Evolutionary conservation across 1,140 invertebrate species (phyloP).

Genomic region (Drosophila punjabiensis): DNA sequence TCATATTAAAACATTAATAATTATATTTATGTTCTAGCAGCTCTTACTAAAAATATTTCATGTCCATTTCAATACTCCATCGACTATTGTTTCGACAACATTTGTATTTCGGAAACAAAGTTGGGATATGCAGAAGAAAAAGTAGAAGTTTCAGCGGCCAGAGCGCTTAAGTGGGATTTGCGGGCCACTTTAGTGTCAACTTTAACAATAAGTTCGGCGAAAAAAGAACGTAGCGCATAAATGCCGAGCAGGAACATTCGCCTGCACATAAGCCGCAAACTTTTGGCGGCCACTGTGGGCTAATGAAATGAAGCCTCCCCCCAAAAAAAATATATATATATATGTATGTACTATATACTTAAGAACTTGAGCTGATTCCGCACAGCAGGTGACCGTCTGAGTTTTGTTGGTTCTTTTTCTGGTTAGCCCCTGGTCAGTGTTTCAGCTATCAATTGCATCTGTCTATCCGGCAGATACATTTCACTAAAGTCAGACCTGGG

Average conservation of each 20-base stretch:
- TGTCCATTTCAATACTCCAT: neutral
- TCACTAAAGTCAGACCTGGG: conserved; percentile 66
- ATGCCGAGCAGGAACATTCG: conserved; percentile 34
- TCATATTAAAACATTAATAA: no score
- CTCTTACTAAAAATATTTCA: neutral
- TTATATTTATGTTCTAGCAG: no score
- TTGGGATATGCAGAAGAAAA: conserved; percentile 42
- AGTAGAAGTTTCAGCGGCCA: conserved; percentile 49
- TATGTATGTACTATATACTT: conserved; percentile 18
- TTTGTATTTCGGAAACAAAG: conserved; percentile 12
- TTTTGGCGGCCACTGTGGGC: conserved; percentile 67
- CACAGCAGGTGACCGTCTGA: conserved; percentile 71
- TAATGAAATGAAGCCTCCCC: conserved; percentile 69
- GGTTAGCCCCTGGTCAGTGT: conserved; percentile 25
- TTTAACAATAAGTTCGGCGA: conserved; percentile 77
- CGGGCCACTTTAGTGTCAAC: conserved; percentile 79
- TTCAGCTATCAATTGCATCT: conserved; percentile 49
- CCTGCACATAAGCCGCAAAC: conserved; percentile 42
- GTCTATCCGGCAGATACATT: conserved; percentile 67
- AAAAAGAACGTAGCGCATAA: conserved; percentile 23
- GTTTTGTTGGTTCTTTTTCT: conserved; percentile 32
- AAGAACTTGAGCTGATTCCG: conserved; percentile 64
- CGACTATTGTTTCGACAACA: conserved; percentile 1
- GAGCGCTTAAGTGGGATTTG: conserved; percentile 82
- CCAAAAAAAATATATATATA: conserved; percentile 15